A percentile compares a stretch with the other conserved stretches of the same genome.
These are phyloP conservation scores for Solea solea DNA, from an alignment of 2,113 vertebrate species.

Conservation along the genomic window DNA sequence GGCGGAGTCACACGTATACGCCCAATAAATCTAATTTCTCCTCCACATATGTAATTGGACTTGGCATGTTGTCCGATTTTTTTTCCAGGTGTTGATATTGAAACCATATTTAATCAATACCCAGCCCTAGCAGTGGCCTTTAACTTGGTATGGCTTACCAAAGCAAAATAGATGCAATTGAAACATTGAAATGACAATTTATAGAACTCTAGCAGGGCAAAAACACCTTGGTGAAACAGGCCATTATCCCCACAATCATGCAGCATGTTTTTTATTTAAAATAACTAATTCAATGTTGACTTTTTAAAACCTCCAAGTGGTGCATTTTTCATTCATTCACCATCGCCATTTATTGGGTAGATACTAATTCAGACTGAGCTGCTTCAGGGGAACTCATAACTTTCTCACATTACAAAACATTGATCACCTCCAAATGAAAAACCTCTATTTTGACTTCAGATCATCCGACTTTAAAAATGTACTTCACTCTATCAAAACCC, in stretches of 20 bases:
- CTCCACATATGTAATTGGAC: too few relatives aligned
- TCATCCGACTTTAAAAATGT: constrained; percentile 24
- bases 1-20: too few relatives aligned
- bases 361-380: not conserved
- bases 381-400: not conserved
- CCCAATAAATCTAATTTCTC: too few relatives aligned
- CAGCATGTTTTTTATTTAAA: constrained; percentile 14
- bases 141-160: constrained; percentile 2
- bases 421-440: constrained; percentile 13
- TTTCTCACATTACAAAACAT: not conserved
- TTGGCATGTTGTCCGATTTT: too few relatives aligned
- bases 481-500: constrained; percentile 23
- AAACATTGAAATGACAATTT: constrained; percentile 19
- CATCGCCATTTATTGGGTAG: not conserved
- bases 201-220: not conserved
- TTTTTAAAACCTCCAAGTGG: constrained; percentile 11
- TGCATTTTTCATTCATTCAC: not conserved
- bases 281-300: constrained; percentile 2
- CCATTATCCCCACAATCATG: not conserved
- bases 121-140: not conserved
- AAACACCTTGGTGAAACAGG: not conserved
- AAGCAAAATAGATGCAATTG: not conserved
- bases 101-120: too few relatives aligned
- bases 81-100: too few relatives aligned
- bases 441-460: constrained; percentile 17